Base-by-base conservation (phyloP, 1,140 invertebrate species). In the Lineus longissimus region DNA sequence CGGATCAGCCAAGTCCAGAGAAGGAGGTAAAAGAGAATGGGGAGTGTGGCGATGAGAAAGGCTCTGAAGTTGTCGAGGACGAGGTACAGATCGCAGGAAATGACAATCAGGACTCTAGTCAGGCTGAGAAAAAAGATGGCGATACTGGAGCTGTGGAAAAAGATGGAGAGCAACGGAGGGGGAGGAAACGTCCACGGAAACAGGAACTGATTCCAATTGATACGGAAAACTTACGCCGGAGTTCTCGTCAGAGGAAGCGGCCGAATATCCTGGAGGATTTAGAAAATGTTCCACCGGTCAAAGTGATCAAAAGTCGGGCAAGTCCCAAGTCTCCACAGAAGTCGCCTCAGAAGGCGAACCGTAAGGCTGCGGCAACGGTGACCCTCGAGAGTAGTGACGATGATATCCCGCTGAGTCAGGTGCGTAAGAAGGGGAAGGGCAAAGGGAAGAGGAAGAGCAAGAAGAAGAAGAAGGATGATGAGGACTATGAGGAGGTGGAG, bases 141-240 rank as follows among this genome's bases (percentile, higher is more conserved):
- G 19, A 19, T 27, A n/a, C 6, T 27, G 47, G 19, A 27, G 47
- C n/a, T n/a, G 6, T 7, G 47, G 47, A 51, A n/a, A 4, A 51
- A 85, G 69, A 85, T 11, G 58, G 31, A n/a, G 25, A 61, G 11
- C 19, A 41, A n/a, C 27, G 11, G 40, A 13, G 11, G 47, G 19
- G 19, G 6, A 36, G 33, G 15, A 36, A 36, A 36, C 33, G 33
- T 4, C 4, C 4, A 36, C 33, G 33, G 15, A 36, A 36, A 36
- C 33, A 36, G 33, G 33, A 36, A 7, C 15, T 36, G 33, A 36
- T 36, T 36, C 33, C 33, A 15, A 36, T 36, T 36, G 33, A 36
- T 36, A 36, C 33, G 15, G 33, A 36, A 36, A 36, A 36, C 33
- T 36, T 36, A 36, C 47, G 47, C 19, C 6, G 47, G 47, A 51